Evolutionary conservation across 2,888 invertebrate species (phyloP), one percentile per base, ranked within the genome.

Genomic region (Pycnomerus fuliginosus): DNA sequence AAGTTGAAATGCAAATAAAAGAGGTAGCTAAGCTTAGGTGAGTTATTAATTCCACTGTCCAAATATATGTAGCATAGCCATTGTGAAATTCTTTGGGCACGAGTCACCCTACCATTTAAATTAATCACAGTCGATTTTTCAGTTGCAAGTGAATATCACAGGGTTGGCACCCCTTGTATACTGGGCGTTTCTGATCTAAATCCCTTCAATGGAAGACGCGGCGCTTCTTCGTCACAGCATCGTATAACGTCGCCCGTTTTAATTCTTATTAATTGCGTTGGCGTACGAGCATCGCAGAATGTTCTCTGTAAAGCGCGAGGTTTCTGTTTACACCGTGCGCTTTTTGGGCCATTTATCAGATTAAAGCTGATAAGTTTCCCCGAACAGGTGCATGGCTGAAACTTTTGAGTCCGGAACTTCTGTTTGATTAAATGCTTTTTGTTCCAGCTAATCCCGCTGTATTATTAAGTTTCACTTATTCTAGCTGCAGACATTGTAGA

Each of bases 121-220:
- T 58, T 55, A 60, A 62, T 60, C 57, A 55, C 57, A 17, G 40
- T 39, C 55, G 49, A 61, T 58, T 60, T 59, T 58, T 58, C 58
- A 61, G 47, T 52, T 44, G 56, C 47, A 30, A 36, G 28, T 16
- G 33, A 40, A 35, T 44, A 40, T 41, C 15, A 35, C 27, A 15
- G 22, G 33, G 28, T 20, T 31, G 22, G 11, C 14, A 24, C 34
- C 24, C 31, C 20, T 28, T 37, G 16, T 29, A 16, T 37, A 20
- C 17, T 7, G 15, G 44, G 34, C 12, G 32, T 31, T 25, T 23
- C 29, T 30, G 34, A 47, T 42, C 34, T 33, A 42, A 47, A 42
- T 40, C 48, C 43, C 32, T 16, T 24, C 35, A 28, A 35, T 27
- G 24, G 39, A 31, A 48, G 43, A 39, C 23, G 28, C 24, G 25